Evolutionary conservation across 2,888 invertebrate genomes (phyloP).

Genomic region (Herminia tarsipennalis): DNA sequence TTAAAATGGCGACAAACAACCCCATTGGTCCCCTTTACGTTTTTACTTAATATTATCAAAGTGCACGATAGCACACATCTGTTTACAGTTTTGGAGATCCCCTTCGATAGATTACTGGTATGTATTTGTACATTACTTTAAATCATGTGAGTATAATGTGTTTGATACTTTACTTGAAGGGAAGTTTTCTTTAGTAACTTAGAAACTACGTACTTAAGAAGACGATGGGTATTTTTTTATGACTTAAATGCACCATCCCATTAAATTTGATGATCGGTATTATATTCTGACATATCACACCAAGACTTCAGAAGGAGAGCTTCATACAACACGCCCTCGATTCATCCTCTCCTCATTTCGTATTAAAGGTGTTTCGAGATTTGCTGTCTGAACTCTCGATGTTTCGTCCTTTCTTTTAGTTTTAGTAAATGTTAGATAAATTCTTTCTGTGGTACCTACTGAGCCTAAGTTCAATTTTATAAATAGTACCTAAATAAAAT

Average conservation of each 20-base stretch:
- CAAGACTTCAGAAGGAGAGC: too few relatives aligned
- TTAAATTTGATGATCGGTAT: neutral
- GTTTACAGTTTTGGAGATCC: conserved; percentile 8
- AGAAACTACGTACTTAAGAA: neutral
- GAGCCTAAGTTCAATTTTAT: too few relatives aligned
- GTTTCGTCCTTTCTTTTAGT: too few relatives aligned
- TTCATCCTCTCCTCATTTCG: too few relatives aligned
- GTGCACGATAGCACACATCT: conserved; percentile 7
- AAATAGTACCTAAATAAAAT: too few relatives aligned
- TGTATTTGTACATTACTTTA: conserved; percentile 3
- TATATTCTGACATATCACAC: too few relatives aligned
- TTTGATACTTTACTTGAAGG: neutral
- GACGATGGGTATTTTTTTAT: neutral
- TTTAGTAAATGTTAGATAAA: too few relatives aligned
- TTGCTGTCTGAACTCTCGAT: too few relatives aligned
- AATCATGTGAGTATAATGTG: neutral
- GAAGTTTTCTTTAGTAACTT: neutral
- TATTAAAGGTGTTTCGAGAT: too few relatives aligned
- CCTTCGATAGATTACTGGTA: conserved; percentile 1
- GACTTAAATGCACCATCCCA: neutral
- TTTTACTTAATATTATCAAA: neutral
- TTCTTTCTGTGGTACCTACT: too few relatives aligned
- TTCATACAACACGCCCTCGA: too few relatives aligned
- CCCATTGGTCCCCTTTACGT: neutral
- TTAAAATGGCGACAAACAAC: neutral